Evolutionary conservation across 2,113 vertebrate genomes (phyloP).

Genomic region (Channa maculata): DNA sequence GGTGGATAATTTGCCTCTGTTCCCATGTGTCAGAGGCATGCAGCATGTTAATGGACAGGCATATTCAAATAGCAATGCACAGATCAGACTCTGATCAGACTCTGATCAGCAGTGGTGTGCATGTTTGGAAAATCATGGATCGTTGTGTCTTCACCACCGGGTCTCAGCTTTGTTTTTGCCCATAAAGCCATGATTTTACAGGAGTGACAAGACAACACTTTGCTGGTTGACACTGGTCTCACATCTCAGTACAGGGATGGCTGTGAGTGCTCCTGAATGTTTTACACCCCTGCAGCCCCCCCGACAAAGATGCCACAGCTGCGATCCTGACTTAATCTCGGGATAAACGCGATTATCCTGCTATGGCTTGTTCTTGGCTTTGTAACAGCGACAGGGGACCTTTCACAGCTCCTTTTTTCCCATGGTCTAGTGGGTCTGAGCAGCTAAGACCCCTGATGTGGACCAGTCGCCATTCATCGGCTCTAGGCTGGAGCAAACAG

Average conservation of each 20-base stretch:
- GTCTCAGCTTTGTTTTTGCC: constrained; percentile 1
- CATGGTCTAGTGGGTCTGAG: constrained; percentile 84
- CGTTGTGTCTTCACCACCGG: not conserved
- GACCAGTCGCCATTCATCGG: constrained; percentile 61
- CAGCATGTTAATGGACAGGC: constrained; percentile 51
- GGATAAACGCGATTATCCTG: constrained; percentile 91
- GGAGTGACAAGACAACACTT: not conserved
- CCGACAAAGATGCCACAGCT: constrained; percentile 87
- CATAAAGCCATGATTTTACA: not conserved
- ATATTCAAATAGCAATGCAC: constrained; percentile 1
- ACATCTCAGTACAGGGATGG: not conserved
- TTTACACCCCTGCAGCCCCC: constrained; percentile 68
- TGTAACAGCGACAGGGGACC: constrained; percentile 90
- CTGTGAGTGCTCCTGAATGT: constrained; percentile 75
- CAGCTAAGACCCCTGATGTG: constrained; percentile 83
- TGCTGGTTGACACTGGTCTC: too few species aligned
- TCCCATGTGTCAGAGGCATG: constrained; percentile 49
- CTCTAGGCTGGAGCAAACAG: constrained; percentile 40
- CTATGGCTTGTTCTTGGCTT: constrained; percentile 89
- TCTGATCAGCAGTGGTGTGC: constrained; percentile 10
- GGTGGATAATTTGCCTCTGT: constrained; percentile 36
- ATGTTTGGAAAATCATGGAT: not conserved
- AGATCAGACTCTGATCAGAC: not conserved
- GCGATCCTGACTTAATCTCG: constrained; percentile 92
- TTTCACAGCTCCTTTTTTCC: constrained; percentile 87